phyloP scores from a whole-genome alignment of 2,888 invertebrate species.

The Ellobium chinense region DNA sequence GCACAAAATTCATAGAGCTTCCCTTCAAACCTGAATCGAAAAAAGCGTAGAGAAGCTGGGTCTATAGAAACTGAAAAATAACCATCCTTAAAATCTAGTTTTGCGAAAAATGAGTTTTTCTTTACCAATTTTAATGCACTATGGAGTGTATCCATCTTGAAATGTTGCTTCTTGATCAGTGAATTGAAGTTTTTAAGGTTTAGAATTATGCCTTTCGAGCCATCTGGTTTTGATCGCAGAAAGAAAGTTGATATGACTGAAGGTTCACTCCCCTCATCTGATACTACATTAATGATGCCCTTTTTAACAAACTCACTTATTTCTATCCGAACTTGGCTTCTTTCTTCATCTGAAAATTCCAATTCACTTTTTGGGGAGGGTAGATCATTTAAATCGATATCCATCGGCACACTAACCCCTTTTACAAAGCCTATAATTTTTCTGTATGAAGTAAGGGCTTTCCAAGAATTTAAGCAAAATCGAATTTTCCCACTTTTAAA shows the following conservation, averaged over 20 bases:
- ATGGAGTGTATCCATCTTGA: neutral
- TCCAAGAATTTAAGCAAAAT: neutral
- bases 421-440: neutral
- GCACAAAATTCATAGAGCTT: neutral
- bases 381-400: neutral
- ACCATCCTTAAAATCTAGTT: neutral
- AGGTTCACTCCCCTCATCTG: neutral
- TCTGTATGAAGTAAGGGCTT: neutral
- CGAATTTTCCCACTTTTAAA: neutral
- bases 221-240: neutral
- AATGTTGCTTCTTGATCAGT: neutral
- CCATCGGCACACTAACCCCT: neutral
- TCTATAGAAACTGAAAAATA: neutral
- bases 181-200: neutral
- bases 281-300: too few relatives aligned
- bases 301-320: neutral
- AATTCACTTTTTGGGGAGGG: neutral
- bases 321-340: neutral
- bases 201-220: neutral
- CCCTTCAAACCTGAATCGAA: neutral
- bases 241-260: neutral
- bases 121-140: neutral
- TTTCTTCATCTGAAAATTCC: neutral
- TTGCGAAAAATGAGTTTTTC: neutral
- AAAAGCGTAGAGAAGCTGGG: neutral